A percentile compares a stretch with the other conserved stretches of the same genome.
Conservation (phyloP, 2,888 invertebrate genomes). For the Ametastegia equiseti region DNA sequence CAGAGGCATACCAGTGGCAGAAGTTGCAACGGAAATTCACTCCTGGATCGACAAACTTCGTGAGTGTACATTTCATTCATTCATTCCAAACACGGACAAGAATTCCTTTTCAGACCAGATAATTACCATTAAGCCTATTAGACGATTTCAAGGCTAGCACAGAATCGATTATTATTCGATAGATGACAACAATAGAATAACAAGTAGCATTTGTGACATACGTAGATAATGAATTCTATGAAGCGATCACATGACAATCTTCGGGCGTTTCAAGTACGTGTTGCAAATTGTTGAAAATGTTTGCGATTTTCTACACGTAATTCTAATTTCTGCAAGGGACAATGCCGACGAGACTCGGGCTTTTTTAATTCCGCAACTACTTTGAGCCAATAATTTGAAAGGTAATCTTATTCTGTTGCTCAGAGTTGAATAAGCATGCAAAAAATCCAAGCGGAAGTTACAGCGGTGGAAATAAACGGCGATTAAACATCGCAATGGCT, state of each 20-base stretch:
- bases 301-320: neutral
- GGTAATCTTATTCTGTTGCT: neutral
- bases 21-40: conserved; percentile 8
- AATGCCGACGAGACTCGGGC: neutral
- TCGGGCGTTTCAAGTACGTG: too few relatives aligned
- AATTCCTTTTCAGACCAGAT: neutral
- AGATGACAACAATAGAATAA: neutral
- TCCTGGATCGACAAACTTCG: conserved; percentile 23
- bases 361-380: neutral
- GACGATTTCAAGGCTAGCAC: too few relatives aligned
- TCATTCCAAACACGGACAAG: neutral
- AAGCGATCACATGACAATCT: too few relatives aligned
- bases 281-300: neutral
- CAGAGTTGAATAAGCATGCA: conserved; percentile 19
- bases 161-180: too few relatives aligned
- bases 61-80: neutral
- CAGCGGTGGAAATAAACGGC: conserved; percentile 33
- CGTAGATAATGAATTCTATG: too few relatives aligned
- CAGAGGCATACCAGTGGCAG: neutral
- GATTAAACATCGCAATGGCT: conserved; percentile 28
- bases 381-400: too few relatives aligned
- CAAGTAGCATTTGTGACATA: too few relatives aligned
- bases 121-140: too few relatives aligned
- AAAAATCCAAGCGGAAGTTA: conserved; percentile 14
- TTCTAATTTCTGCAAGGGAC: too few relatives aligned